These are phyloP conservation scores for Aleiodes leptofemur DNA, from an alignment of 2,888 invertebrate species.

Conservation along the genomic window DNA sequence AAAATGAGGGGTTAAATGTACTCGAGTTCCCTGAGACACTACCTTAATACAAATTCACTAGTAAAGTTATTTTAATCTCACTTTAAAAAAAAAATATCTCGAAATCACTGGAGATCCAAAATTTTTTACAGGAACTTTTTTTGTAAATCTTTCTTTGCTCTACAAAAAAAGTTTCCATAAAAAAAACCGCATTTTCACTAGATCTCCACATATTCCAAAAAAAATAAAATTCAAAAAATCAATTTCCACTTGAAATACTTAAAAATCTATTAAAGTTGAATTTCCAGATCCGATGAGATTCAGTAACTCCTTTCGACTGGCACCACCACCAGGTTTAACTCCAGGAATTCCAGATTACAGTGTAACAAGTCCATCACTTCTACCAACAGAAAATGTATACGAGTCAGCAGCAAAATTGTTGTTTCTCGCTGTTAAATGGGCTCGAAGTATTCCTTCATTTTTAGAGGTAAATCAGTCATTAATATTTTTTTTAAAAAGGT, in stretches of 20 bases:
- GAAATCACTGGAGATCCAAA: too few species aligned
- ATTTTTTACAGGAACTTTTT: too few species aligned
- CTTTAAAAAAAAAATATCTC: too few species aligned
- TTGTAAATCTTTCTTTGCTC: too few species aligned
- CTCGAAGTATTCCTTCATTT: conserved; percentile 86
- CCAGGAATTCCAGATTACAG: conserved; percentile 72
- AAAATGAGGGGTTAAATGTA: too few species aligned
- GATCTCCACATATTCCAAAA: too few species aligned
- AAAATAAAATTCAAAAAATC: neutral
- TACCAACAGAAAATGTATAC: conserved; percentile 80
- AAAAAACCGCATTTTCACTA: too few species aligned
- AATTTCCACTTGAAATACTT: neutral
- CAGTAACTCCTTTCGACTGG: conserved; percentile 52
- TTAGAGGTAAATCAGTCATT: conserved; percentile 77
- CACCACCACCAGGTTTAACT: conserved; percentile 67
- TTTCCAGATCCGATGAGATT: neutral
- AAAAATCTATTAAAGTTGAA: neutral
- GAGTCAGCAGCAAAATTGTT: conserved; percentile 86
- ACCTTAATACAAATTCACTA: too few species aligned
- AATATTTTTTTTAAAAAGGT: neutral
- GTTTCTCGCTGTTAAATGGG: conserved; percentile 88
- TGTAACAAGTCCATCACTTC: conserved; percentile 76
- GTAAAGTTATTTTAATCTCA: too few species aligned
- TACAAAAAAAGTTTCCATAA: too few species aligned
- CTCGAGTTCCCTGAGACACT: too few species aligned